Percentiles rank a stretch among this genome's conserved stretches.
Evolutionary conservation across 2,797 vertebrate species (phyloP).

Genomic region (Cossypha niveicapilla): DNA sequence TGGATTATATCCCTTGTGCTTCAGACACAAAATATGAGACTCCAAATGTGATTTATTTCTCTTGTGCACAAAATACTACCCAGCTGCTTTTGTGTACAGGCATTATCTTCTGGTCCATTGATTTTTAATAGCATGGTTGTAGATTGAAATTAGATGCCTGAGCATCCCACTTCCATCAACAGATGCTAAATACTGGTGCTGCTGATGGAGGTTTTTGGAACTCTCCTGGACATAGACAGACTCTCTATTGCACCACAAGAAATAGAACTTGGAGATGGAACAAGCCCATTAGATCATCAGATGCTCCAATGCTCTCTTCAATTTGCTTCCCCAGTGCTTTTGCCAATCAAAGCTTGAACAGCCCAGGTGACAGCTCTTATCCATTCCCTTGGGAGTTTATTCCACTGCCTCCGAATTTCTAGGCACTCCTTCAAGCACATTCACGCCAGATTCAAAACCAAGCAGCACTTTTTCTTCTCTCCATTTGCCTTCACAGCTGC

Average conservation of each 20-base stretch:
- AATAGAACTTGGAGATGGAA: background rate
- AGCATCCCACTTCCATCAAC: background rate
- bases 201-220: background rate
- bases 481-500: background rate
- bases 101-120: constrained; percentile 10
- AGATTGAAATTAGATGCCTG: background rate
- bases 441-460: background rate
- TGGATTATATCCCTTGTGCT: background rate
- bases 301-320: background rate
- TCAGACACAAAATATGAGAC: background rate
- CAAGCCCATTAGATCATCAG: background rate
- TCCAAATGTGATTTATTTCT: background rate
- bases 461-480: background rate
- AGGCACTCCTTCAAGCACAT: background rate
- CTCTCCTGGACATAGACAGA: background rate
- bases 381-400: background rate
- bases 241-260: background rate
- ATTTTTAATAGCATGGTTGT: constrained; percentile 4
- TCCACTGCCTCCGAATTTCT: background rate
- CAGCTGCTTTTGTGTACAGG: background rate
- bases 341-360: background rate
- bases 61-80: background rate
- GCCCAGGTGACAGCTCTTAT: background rate
- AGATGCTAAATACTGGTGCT: background rate
- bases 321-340: background rate